Base-by-base conservation (phyloP, 2,113 vertebrate species). In the Mirza zaza region DNA sequence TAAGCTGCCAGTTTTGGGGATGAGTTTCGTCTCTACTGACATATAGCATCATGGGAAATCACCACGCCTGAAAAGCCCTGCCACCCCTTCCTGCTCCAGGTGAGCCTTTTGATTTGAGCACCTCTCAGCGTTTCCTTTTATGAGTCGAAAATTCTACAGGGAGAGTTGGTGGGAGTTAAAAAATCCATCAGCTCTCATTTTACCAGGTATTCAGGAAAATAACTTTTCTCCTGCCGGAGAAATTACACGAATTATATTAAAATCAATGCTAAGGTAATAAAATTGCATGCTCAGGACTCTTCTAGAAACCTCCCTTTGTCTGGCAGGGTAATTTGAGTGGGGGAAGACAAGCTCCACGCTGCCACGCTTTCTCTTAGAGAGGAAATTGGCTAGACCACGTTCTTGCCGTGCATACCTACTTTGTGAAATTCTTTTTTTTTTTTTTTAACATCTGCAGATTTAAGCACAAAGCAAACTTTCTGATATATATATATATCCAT, bases 241-340 rank as follows among this genome's bases (percentile, higher is more conserved):
- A 98, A 97, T 98, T 96, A 97, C 95, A 97, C 90, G 97, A 98
- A 98, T 98, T 98, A 97, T 92, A 97, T 96, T 94, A 96, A 96
- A 97, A 96, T 94, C 14, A 21, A 87, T 73, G 87, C 55, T 96
- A 82, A 97, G 94, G 96, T 96, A 98, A 97, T 98, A 97, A 96
- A 98, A 98, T 98, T 95, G 94, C 92, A 97, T 61, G 90, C 93
- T 97, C 91, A 87, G 76, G 84, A 68, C 93, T 94, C 94, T 96
- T 94, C 63, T 94, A 21, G 93, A 97, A 90, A 95, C 39, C 85
- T 96, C 65, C 52, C 92, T 98, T 96, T 93, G 71, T 97, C 87
- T 95, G 94, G 61, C 92, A 96, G 27, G 39, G 80, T 94, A 48
- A 83, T 98, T 95, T 94, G 94, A 95, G 81, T 68, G 57, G 95